Conservation (phyloP, 92 coral and sea anemone genomes). For the Porites rus region DNA sequence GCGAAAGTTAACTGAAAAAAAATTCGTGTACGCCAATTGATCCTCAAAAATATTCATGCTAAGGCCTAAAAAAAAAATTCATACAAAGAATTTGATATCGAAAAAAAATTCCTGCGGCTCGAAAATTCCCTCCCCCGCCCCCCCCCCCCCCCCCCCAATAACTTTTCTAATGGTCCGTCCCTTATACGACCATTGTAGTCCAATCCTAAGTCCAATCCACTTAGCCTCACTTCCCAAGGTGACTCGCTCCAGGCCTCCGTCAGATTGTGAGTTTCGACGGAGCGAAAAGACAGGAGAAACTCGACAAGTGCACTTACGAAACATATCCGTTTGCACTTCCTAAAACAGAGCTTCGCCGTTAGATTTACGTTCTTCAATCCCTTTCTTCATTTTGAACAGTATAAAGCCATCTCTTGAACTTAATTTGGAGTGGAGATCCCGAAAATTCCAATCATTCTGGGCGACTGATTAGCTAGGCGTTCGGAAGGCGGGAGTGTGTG, state of each 20-base stretch:
- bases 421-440: slow-evolving; percentile 3
- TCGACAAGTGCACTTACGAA: slow-evolving; percentile 15
- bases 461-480: neutral
- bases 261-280: slow-evolving; percentile 10
- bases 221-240: neutral
- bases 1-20: too few species aligned
- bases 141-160: too few species aligned
- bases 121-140: too few species aligned
- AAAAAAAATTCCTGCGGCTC: too few species aligned
- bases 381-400: neutral
- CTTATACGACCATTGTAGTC: too few species aligned
- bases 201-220: too few species aligned
- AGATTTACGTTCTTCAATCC: neutral
- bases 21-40: too few species aligned
- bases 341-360: neutral
- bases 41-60: too few species aligned
- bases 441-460: slow-evolving; percentile 16
- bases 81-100: too few species aligned
- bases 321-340: slow-evolving; percentile 5
- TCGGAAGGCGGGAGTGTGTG: slow-evolving; percentile 10
- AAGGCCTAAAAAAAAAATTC: too few species aligned
- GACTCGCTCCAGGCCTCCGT: slow-evolving; percentile 17
- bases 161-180: too few species aligned
- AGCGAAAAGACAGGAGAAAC: neutral
- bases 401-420: neutral